phyloP scores from a whole-genome alignment of 1,140 invertebrate species.

The Eciton burchellii region DNA sequence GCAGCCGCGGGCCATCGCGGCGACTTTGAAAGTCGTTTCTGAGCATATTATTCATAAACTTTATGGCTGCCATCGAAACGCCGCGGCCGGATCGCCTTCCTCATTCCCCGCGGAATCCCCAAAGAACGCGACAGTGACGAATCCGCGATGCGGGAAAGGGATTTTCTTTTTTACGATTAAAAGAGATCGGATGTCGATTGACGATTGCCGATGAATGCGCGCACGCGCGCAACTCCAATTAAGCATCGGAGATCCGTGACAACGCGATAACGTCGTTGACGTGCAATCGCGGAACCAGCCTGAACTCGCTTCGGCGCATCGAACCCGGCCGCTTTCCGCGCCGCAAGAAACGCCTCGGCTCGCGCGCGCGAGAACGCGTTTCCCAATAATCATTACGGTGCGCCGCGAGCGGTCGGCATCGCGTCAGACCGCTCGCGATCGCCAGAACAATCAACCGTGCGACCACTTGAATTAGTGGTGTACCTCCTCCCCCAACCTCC shows the following conservation, averaged over 20 bases:
- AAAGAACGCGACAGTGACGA: constrained; percentile 45
- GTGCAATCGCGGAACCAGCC: neutral
- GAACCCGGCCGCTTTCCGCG: constrained; percentile 15
- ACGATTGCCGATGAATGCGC: neutral
- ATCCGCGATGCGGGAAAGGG: constrained; percentile 7
- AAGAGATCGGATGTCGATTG: neutral
- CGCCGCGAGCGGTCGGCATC: neutral
- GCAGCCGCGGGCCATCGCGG: constrained; percentile 43
- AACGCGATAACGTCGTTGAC: neutral
- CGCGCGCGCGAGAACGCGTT: neutral
- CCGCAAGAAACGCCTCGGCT: constrained; percentile 4
- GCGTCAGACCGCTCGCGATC: constrained; percentile 25
- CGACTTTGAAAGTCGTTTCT: constrained; percentile 58
- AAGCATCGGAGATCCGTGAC: neutral
- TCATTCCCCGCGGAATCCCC: constrained; percentile 45
- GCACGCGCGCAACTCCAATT: no score
- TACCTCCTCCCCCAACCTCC: no score
- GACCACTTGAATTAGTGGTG: constrained; percentile 15
- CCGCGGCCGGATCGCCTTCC: constrained; percentile 27
- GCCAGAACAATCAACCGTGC: constrained; percentile 11
- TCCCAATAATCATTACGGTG: constrained; percentile 42
- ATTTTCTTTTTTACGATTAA: constrained; percentile 36
- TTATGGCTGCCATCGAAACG: constrained; percentile 45
- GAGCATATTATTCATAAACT: constrained; percentile 62
- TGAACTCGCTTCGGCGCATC: constrained; percentile 6